Evolutionary conservation across 1,140 invertebrate genomes (phyloP).

Genomic region (Pseudomyrmex gracilis): DNA sequence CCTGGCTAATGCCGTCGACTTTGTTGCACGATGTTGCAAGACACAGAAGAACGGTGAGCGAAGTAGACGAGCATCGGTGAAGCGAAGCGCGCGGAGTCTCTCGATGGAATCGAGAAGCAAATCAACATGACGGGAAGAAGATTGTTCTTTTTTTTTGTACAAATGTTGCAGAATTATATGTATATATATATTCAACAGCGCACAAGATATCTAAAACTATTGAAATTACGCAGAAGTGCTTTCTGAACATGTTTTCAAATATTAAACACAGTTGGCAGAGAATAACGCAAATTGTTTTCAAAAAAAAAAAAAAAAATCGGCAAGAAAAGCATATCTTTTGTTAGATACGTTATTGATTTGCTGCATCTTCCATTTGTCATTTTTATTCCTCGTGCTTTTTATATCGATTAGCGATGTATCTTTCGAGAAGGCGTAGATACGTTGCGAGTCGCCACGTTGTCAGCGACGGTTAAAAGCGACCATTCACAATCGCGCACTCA

Average conservation of each 20-base stretch:
- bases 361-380: not conserved
- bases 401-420: constrained; percentile 28
- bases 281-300: not conserved
- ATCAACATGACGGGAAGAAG: not conserved
- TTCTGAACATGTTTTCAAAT: not conserved
- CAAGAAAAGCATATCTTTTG: no score
- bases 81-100: constrained; percentile 23
- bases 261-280: not conserved
- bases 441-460: constrained; percentile 2
- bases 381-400: constrained; percentile 3
- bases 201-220: not conserved
- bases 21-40: constrained; percentile 48
- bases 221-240: no score
- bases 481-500: constrained; percentile 34
- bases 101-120: constrained; percentile 11
- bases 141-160: not conserved
- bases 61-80: constrained; percentile 27
- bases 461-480: constrained; percentile 36
- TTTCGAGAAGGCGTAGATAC: constrained; percentile 19
- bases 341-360: no score
- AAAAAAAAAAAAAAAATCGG: no score
- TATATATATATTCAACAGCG: not conserved
- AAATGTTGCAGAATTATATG: not conserved
- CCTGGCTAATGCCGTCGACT: constrained; percentile 69
- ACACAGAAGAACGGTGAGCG: constrained; percentile 16